Evolutionary conservation across 2,888 invertebrate genomes (phyloP).

Genomic region (Diloba caeruleocephala): DNA sequence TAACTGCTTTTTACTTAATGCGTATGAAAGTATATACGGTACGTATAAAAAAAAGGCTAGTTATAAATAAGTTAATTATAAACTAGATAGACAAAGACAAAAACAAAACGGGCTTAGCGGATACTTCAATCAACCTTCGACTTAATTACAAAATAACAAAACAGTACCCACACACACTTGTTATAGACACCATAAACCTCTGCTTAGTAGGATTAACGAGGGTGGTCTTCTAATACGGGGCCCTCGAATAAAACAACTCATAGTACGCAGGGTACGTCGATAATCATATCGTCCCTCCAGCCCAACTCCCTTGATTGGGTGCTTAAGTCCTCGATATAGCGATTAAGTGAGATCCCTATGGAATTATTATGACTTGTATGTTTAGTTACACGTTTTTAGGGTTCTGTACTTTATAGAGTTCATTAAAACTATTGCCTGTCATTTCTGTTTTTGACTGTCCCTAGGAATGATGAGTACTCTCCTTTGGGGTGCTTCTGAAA

Average conservation of each 20-base stretch:
- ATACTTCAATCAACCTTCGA: no score
- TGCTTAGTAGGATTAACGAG: slow-evolving; percentile 33
- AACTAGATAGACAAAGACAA: no score
- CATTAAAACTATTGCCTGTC: background rate
- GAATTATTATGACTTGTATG: slow-evolving; percentile 19
- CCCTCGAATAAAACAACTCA: slow-evolving; percentile 16
- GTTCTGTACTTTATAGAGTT: background rate
- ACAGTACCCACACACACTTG: no score
- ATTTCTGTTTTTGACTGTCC: no score
- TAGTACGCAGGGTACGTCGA: slow-evolving; percentile 23
- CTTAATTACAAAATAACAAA: no score
- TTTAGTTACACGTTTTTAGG: slow-evolving; percentile 18
- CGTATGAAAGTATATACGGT: no score
- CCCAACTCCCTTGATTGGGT: slow-evolving; percentile 55
- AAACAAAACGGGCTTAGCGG: no score
- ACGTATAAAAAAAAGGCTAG: no score
- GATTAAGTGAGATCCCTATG: slow-evolving; percentile 47
- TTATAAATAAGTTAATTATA: no score
- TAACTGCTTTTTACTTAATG: no score
- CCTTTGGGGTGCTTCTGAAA: no score
- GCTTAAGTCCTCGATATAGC: slow-evolving; percentile 53
- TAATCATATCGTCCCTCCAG: slow-evolving; percentile 48
- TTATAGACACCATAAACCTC: slow-evolving; percentile 3
- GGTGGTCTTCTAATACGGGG: slow-evolving; percentile 10
- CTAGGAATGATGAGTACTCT: no score